Evolutionary conservation across 2,797 vertebrate species (phyloP).

Genomic region (Monodelphis domestica): DNA sequence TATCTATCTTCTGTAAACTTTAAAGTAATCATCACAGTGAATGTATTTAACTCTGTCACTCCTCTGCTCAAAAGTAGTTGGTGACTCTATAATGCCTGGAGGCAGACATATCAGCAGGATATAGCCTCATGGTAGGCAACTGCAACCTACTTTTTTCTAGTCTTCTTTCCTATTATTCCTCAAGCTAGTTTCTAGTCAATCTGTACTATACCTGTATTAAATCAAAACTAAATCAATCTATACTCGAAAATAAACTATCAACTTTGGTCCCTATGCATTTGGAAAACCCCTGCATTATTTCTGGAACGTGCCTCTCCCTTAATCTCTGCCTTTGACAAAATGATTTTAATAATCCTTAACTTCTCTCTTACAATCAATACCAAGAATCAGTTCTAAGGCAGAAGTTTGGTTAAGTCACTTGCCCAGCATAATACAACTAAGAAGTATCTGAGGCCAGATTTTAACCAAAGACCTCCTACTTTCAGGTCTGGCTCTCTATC

Average conservation of each 20-base stretch:
- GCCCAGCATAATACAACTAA: too few species aligned
- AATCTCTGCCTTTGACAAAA: neutral
- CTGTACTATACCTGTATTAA: neutral
- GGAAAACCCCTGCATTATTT: neutral
- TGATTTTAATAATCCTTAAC: too few species aligned
- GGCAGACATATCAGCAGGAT: neutral
- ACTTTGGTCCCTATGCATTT: neutral
- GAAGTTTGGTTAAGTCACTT: too few species aligned
- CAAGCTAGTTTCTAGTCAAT: neutral
- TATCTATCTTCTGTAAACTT: neutral
- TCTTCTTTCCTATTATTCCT: neutral
- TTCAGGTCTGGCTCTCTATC: too few species aligned
- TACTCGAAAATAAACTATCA: neutral
- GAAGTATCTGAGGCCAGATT: too few species aligned
- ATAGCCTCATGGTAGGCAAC: neutral
- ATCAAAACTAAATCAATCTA: neutral
- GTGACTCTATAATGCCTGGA: neutral
- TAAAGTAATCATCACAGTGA: neutral
- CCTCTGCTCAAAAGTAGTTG: neutral
- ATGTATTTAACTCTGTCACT: neutral
- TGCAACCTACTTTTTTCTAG: neutral
- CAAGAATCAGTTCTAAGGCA: too few species aligned
- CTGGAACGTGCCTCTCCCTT: neutral
- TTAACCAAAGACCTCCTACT: too few species aligned
- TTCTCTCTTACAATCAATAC: too few species aligned